Base-by-base conservation (phyloP, 2,888 invertebrate genomes). In the Uloborus plumipes region DNA sequence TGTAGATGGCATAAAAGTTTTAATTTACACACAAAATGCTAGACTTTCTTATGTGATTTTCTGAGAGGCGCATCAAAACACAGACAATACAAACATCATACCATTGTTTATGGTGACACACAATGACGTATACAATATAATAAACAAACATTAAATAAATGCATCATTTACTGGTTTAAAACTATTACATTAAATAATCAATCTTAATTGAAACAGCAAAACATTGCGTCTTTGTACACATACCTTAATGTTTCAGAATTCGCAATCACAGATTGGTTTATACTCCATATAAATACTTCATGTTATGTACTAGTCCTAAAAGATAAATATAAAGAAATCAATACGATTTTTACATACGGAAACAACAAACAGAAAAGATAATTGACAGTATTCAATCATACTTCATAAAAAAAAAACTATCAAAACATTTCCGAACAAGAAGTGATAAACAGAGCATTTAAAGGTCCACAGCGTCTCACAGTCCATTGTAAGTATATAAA, bases 381-480 rank as follows among this genome's bases (percentile, higher is more conserved):
- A 64, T 39, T 15, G 2, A 13, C n/a, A 31, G n/a, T 18, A 2
- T 3, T 16, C 4, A 62, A 62, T 26, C 6, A 39, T 39, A 62
- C 6, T 62, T 31, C n/a, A 16, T 15, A 62, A 11, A 1, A 31
- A n/a, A 11, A 62, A 31, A 15, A 9, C 22, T 62, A 31, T 15
- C 39, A 13, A 31, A 16, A 20, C 18, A 20, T 18, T 47, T n/a
- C 64, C 18, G 49, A 39, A 49, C 18, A 13, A 16, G 50, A 64
- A 71, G 50, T 47, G 55, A 49, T 18, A 73, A 47, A 77, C 18
- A 67, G 53, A 62, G n/a, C 53, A 61, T 62, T 73, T 55, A 72
- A 49, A 73, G 67, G 67, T 69, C 65, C 31, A 7, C 49, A 73
- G 73, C 73, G 69, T 80, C 73, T 67, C 67, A 49, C 18, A 47